phyloP scores from a whole-genome alignment of 2,797 vertebrate genomes.

The Neosilurus mollespiculum region DNA sequence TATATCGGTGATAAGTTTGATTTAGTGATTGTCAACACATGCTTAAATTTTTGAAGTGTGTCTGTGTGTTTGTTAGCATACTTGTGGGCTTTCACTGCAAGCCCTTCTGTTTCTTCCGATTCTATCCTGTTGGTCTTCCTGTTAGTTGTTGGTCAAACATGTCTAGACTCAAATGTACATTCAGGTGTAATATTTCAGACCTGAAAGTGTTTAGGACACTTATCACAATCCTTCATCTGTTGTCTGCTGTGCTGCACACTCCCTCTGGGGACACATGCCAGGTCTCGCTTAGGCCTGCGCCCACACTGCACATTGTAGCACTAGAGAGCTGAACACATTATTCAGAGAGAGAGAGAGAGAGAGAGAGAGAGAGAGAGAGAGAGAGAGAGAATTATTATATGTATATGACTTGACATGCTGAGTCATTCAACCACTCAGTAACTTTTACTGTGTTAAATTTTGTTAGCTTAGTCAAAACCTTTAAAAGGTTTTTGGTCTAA shows the following conservation, averaged over 20 bases:
- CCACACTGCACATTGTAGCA: conserved; percentile 16
- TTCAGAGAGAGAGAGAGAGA: too few species aligned
- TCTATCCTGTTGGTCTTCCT: conserved; percentile 44
- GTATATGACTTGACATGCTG: neutral
- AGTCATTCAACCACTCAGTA: neutral
- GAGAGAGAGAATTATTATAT: too few species aligned
- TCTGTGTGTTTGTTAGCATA: conserved; percentile 27
- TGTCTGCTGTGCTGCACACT: conserved; percentile 67
- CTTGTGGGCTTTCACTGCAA: conserved; percentile 34
- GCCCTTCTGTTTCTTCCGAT: conserved; percentile 26
- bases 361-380: too few species aligned
- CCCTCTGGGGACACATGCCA: conserved; percentile 74
- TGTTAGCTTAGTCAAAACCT: neutral
- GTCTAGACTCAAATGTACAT: conserved; percentile 68
- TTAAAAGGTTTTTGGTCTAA: neutral
- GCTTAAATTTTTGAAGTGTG: conserved; percentile 1
- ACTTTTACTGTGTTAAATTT: neutral
- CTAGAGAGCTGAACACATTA: neutral
- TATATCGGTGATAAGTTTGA: neutral
- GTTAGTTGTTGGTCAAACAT: conserved; percentile 67
- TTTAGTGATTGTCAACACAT: conserved; percentile 3
- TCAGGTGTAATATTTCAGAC: conserved; percentile 69
- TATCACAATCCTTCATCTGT: conserved; percentile 71
- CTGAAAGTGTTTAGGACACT: conserved; percentile 68
- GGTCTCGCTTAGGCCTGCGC: conserved; percentile 54